phyloP scores from a whole-genome alignment of 2,888 invertebrate species.

The Gymnosoma rotundatum region DNA sequence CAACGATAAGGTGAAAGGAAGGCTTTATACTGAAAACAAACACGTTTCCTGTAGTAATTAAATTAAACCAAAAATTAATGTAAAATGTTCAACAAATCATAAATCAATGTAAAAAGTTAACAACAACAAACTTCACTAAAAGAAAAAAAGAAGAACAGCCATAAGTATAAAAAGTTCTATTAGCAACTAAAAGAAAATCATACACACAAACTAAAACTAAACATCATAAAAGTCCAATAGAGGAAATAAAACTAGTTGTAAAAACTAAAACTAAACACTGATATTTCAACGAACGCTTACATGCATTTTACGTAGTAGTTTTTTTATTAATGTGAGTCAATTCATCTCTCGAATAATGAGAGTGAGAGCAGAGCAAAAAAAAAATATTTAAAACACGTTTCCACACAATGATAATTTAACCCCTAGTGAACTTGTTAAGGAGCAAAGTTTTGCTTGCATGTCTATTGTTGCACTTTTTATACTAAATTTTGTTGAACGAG shows the following conservation, averaged over 20 bases:
- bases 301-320: conserved; percentile 3
- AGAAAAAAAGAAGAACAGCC: not conserved
- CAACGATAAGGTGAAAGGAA: conserved; percentile 41
- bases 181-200: not conserved
- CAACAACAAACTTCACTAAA: not conserved
- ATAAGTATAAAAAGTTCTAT: not conserved
- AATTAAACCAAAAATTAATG: conserved; percentile 64
- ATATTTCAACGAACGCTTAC: not conserved
- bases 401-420: not conserved
- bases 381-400: not conserved
- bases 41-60: conserved; percentile 63
- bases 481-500: not conserved
- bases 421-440: not conserved
- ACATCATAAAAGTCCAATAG: conserved; percentile 30
- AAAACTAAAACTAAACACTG: not conserved
- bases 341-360: conserved; percentile 14
- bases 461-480: not conserved
- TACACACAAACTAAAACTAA: not conserved
- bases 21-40: conserved; percentile 52
- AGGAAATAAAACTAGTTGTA: conserved; percentile 23
- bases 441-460: not conserved
- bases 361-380: not conserved
- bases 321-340: conserved; percentile 51
- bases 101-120: conserved; percentile 61
- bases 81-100: conserved; percentile 63